phyloP scores from a whole-genome alignment of 2,113 vertebrate species.

The Centropus bengalensis region DNA sequence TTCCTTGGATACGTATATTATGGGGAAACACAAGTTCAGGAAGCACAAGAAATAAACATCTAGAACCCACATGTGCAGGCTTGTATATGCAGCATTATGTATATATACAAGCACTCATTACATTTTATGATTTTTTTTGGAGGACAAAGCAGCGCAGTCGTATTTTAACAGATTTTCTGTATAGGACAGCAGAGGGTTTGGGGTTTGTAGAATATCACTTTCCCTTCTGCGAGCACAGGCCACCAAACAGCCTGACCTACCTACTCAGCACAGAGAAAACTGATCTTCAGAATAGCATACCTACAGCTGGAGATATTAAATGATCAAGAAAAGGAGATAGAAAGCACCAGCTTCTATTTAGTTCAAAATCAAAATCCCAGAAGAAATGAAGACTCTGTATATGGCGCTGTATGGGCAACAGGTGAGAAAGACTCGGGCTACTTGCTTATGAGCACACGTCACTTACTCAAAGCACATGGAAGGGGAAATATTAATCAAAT shows the following conservation, averaged over 20 bases:
- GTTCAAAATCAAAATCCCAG: neutral
- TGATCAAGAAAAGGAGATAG: neutral
- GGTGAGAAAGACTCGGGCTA: neutral
- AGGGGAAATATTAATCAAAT: neutral
- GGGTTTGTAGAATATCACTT: neutral
- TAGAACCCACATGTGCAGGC: neutral
- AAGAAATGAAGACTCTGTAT: neutral
- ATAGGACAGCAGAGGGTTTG: neutral
- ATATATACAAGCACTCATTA: neutral
- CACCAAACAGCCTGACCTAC: neutral
- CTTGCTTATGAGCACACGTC: neutral
- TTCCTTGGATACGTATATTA: neutral
- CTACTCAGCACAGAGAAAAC: neutral
- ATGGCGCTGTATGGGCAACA: neutral
- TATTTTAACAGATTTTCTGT: neutral
- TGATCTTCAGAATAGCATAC: neutral
- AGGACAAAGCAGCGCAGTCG: rapidly evolving
- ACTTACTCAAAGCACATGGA: neutral
- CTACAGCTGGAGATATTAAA: neutral
- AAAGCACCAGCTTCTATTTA: neutral
- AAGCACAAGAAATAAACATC: neutral
- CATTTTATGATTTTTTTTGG: neutral
- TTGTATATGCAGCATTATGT: neutral
- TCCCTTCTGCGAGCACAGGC: neutral
- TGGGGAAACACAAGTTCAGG: neutral